Conservation (phyloP, 2,797 vertebrate species). For the Meda fulgida region DNA sequence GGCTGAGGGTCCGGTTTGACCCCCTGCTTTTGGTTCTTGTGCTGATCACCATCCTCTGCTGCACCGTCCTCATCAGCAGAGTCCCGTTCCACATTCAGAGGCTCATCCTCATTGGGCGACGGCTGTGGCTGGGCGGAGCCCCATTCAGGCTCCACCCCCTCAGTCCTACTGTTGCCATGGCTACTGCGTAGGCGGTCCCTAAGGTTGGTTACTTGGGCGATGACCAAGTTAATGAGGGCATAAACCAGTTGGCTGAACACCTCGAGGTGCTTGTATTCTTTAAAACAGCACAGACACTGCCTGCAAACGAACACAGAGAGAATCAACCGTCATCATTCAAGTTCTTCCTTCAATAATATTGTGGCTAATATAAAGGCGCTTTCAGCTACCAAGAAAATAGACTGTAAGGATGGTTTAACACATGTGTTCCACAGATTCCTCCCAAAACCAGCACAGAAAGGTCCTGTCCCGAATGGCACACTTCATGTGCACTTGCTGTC, state of each 20-base stretch:
- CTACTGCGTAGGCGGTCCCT: constrained; percentile 90
- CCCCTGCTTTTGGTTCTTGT: constrained; percentile 78
- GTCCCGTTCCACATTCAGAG: constrained; percentile 90
- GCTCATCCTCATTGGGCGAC: constrained; percentile 85
- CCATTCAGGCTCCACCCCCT: constrained; percentile 80
- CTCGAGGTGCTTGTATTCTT: constrained; percentile 99
- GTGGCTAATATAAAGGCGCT: no score
- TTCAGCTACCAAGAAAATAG: no score
- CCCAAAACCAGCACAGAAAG: not conserved
- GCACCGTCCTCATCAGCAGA: constrained; percentile 83
- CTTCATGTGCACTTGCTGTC: not conserved
- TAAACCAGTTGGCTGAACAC: constrained; percentile 99
- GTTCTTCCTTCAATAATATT: not conserved
- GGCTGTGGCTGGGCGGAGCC: constrained; percentile 74
- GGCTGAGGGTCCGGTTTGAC: constrained; percentile 73
- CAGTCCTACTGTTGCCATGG: constrained; percentile 76
- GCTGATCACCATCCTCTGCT: constrained; percentile 62
- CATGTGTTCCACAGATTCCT: not conserved
- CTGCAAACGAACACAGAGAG: constrained; percentile 69
- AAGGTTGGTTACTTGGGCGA: constrained; percentile 93
- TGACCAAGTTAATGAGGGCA: constrained; percentile 98
- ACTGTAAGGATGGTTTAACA: not conserved
- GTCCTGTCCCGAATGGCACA: not conserved
- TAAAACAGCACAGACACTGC: constrained; percentile 99
- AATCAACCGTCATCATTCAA: not conserved